Base-by-base conservation (phyloP, 2,888 invertebrate species). In the Apodemia hepburni region DNA sequence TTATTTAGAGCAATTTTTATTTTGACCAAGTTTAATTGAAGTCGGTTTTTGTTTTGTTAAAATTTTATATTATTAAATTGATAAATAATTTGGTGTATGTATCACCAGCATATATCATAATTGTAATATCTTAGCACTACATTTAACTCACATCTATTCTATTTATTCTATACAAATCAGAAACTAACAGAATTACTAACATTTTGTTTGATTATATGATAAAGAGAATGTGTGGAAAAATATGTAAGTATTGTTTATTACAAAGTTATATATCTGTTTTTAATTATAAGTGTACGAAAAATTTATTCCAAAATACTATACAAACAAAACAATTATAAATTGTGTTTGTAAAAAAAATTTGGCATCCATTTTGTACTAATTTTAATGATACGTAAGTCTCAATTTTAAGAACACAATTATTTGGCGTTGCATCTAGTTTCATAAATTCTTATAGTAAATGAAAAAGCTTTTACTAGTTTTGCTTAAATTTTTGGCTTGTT, bases 341-440 rank as follows among this genome's bases (percentile, higher is more conserved):
- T 54, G 54, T 7, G 12, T 60, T 66, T 27, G 63, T 76, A 70
- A 42, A 73, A 77, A 78, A 79, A 75, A 75, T 80, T 84, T 85
- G 84, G 84, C 84, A 81, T 75, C 74, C 63, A 67, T 57, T 69
- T 74, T 78, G 84, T 84, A 84, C 84, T 82, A 7, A 54, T 54
- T 22, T 27, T 27, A 22, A 54, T 27, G 12, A 54, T 49, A 15
- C 22, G 27, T 12, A 18, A 51, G 51, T 51, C 51, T 47, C 12
- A 67, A 72, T 76, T 65, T 59, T 63, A 65, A 68, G 75, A 78
- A 78, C 75, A 79, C 76, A 76, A 75, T 71, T 0, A 61, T 61
- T 77, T 79, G 54, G 54, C 54, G 18, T 54, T 27, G 27, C 18
- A 54, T 15, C 15, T 54, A 6, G 6, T 12, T 27, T 27, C 12